A percentile compares a stretch with the other conserved stretches of the same genome.
Conservation (phyloP, 2,113 vertebrate genomes). For the Leucopternis melanops region DNA sequence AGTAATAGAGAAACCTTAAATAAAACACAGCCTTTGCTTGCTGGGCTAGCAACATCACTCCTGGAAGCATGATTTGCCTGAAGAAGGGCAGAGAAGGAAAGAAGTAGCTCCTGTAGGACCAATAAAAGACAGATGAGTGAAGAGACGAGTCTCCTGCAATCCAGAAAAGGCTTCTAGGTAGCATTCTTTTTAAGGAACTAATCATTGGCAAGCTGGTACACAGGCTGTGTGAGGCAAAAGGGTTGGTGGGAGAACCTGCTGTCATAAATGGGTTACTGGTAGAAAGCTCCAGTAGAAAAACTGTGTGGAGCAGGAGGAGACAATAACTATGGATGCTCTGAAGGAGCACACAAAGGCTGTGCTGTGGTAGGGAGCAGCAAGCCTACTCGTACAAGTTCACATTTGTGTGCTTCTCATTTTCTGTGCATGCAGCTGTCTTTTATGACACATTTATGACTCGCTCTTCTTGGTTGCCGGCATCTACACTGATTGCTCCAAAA, state of each 20-base stretch:
- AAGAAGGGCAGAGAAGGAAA: not conserved
- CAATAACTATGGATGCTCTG: not conserved
- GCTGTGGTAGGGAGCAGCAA: not conserved
- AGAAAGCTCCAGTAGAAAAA: not conserved
- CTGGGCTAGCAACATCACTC: not conserved
- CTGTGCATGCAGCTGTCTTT: not conserved
- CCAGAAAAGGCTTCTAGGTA: not conserved
- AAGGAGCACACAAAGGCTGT: not conserved
- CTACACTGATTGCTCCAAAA: not conserved
- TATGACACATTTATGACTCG: not conserved
- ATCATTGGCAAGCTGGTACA: not conserved
- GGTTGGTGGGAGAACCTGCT: not conserved
- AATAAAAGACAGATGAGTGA: not conserved
- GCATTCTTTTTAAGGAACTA: not conserved
- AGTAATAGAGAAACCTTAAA: not conserved
- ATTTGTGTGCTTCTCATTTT: not conserved
- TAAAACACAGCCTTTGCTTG: not conserved
- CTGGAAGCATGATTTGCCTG: not conserved
- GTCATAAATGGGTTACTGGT: not conserved
- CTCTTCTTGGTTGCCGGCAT: not conserved
- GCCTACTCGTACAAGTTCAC: not conserved
- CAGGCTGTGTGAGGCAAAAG: not conserved
- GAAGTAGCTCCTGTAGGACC: not conserved
- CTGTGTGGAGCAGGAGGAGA: not conserved
- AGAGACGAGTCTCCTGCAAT: not conserved